Conservation (phyloP, 1,140 invertebrate species). For the Argopecten irradians region DNA sequence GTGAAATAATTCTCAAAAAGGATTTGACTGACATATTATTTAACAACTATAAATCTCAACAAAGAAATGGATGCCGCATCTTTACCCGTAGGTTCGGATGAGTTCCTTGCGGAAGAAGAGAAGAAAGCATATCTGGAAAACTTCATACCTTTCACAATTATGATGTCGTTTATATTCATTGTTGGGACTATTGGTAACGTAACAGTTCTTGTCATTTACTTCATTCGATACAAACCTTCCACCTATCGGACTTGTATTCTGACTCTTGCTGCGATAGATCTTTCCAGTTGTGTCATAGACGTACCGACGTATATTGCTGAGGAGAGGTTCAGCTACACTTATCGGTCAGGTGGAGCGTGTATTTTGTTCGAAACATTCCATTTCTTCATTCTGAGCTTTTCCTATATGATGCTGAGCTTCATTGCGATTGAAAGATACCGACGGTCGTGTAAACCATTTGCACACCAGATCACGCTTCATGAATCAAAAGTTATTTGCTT, state of each 20-base stretch:
- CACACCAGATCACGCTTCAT: background rate
- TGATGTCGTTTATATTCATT: background rate
- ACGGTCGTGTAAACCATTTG: background rate
- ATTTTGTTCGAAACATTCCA: background rate
- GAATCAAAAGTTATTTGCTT: background rate
- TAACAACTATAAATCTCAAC: background rate
- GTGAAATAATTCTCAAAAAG: background rate
- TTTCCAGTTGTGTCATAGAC: background rate
- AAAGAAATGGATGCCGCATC: background rate
- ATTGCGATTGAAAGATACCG: background rate
- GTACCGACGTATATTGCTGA: background rate
- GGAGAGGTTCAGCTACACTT: background rate
- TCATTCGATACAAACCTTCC: background rate
- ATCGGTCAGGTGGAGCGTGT: background rate
- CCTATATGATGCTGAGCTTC: background rate
- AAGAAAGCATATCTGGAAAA: background rate
- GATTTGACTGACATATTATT: background rate
- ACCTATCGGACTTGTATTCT: background rate
- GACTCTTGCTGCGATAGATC: background rate
- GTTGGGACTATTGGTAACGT: background rate
- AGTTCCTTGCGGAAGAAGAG: background rate
- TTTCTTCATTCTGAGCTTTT: slow-evolving; percentile 3
- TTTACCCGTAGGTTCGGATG: background rate
- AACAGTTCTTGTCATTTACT: background rate
- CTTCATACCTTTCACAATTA: background rate